A percentile compares a stretch with the other conserved stretches of the same genome.
Evolutionary conservation across 2,888 invertebrate species (phyloP).

Genomic region (Tromatobia lineatoria): DNA sequence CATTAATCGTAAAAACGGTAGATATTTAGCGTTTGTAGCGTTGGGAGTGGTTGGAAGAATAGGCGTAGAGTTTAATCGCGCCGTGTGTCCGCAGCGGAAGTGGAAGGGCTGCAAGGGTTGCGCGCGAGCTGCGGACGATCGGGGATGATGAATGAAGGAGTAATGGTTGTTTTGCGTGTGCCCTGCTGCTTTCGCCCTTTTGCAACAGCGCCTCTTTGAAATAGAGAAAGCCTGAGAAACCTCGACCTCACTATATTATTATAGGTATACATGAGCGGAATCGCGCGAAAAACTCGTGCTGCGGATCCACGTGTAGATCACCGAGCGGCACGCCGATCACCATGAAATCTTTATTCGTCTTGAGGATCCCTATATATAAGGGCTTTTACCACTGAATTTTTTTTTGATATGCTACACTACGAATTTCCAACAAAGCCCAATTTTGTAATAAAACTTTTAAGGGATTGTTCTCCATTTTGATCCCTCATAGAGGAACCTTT

Average conservation of each 20-base stretch:
- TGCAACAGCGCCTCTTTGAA: slow-evolving; percentile 37
- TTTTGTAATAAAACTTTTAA: neutral
- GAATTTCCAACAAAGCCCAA: neutral
- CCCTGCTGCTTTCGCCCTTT: slow-evolving; percentile 2
- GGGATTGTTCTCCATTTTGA: no score
- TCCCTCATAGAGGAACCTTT: no score
- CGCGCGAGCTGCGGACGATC: slow-evolving; percentile 74
- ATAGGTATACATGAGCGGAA: slow-evolving; percentile 18
- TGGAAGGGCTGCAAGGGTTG: slow-evolving; percentile 51
- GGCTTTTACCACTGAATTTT: no score
- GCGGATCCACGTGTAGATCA: slow-evolving; percentile 17
- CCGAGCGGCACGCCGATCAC: no score
- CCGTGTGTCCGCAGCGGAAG: slow-evolving; percentile 52
- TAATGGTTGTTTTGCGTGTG: slow-evolving; percentile 84
- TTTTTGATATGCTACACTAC: no score
- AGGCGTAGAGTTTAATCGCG: slow-evolving; percentile 72
- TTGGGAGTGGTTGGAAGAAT: slow-evolving; percentile 24
- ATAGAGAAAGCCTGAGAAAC: slow-evolving; percentile 42
- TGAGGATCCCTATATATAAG: no score
- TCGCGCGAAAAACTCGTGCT: slow-evolving; percentile 38
- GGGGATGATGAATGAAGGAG: slow-evolving; percentile 84
- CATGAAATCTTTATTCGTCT: no score
- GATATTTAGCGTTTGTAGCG: slow-evolving; percentile 52
- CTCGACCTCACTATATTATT: neutral
- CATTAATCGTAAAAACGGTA: slow-evolving; percentile 12